Evolutionary conservation across 2,113 vertebrate genomes (phyloP).

Genomic region (Chaetorhynchus papuensis): DNA sequence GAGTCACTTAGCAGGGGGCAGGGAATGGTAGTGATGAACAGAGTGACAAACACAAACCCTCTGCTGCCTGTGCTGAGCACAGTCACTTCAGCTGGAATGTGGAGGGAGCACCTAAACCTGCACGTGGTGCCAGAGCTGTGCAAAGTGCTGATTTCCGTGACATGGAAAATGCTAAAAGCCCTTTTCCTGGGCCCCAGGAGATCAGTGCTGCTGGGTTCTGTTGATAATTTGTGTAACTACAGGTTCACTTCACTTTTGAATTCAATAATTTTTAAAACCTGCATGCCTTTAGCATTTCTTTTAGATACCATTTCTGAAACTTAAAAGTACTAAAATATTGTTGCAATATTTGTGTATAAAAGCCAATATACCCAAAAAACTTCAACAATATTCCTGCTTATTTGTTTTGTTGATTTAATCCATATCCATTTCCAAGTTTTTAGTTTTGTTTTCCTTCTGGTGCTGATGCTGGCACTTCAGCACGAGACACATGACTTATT

Average conservation of each 20-base stretch:
- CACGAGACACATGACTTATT: slow-evolving; percentile 73
- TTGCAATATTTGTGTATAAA: slow-evolving; percentile 35
- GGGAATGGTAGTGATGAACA: background rate
- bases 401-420: slow-evolving; percentile 62
- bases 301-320: background rate
- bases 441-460: slow-evolving; percentile 64
- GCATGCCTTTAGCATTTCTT: background rate
- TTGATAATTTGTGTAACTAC: background rate
- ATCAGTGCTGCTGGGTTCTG: background rate
- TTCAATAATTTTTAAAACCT: background rate
- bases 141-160: background rate
- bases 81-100: background rate
- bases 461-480: slow-evolving; percentile 68
- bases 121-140: background rate
- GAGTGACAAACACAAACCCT: background rate
- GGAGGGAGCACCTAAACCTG: background rate
- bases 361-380: slow-evolving; percentile 1
- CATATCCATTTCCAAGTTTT: slow-evolving; percentile 69
- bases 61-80: background rate
- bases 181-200: background rate
- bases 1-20: background rate
- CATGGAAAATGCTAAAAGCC: background rate
- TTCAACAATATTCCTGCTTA: slow-evolving; percentile 63
- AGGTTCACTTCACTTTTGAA: background rate
- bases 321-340: slow-evolving; percentile 33